Percentiles rank a stretch among this genome's conserved stretches.
Evolutionary conservation across 1,140 invertebrate species (phyloP).

Genomic region (Trialeurodes vaporariorum): DNA sequence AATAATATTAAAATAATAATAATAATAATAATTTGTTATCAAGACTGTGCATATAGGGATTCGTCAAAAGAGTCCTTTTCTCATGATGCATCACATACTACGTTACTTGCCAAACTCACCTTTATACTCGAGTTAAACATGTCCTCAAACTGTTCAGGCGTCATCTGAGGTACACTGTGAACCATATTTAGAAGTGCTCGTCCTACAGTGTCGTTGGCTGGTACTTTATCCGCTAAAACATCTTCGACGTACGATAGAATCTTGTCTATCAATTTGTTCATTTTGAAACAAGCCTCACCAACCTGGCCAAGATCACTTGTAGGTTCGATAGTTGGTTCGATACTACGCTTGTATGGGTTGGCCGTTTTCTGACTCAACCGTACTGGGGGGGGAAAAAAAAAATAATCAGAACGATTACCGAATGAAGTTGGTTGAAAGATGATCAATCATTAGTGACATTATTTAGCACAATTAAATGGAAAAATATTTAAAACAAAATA

Average conservation of each 20-base stretch:
- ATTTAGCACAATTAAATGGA: no score
- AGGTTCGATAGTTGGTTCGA: constrained; percentile 50
- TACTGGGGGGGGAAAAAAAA: no score
- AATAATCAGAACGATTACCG: no score
- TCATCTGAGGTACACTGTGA: constrained; percentile 80
- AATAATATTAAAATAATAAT: not conserved
- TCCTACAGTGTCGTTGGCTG: constrained; percentile 68
- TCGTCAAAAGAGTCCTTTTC: not conserved
- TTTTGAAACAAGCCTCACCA: constrained; percentile 61
- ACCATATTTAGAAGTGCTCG: constrained; percentile 78
- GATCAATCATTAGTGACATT: no score
- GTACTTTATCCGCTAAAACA: constrained; percentile 54
- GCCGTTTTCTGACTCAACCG: constrained; percentile 66
- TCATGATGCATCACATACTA: not conserved
- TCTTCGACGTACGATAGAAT: constrained; percentile 83
- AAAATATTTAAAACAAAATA: no score
- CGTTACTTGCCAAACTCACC: no score
- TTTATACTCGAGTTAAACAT: constrained; percentile 95
- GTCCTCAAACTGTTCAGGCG: constrained; percentile 77
- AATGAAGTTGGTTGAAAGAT: no score
- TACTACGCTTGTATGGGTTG: constrained; percentile 17
- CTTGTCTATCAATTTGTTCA: constrained; percentile 62
- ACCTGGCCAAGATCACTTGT: constrained; percentile 77
- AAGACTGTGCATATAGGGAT: not conserved
- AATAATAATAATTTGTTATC: not conserved